A percentile compares a stretch with the other conserved stretches of the same genome.
phyloP scores from a whole-genome alignment of 2,888 invertebrate genomes.

The Invenusta paracnida region DNA sequence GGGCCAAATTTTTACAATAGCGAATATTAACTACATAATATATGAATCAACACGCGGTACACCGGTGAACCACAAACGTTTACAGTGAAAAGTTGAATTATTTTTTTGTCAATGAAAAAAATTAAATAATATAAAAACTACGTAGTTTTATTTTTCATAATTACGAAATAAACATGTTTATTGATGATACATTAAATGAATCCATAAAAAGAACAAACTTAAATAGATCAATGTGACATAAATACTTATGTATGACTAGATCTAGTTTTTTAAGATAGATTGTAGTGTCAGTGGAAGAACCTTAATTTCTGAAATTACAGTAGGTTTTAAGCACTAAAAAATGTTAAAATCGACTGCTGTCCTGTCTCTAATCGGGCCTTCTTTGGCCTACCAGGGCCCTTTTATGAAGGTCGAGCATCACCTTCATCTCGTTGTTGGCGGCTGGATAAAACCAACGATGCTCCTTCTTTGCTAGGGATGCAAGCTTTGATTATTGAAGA shows the following conservation, averaged over 20 bases:
- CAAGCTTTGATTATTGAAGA: conserved; percentile 8
- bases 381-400: conserved; percentile 27
- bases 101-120: conserved; percentile 11
- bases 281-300: not conserved
- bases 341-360: conserved; percentile 25
- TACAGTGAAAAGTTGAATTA: conserved; percentile 26
- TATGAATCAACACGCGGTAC: conserved; percentile 24
- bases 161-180: conserved; percentile 22
- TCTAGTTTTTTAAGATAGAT: not conserved
- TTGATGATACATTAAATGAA: conserved; percentile 11
- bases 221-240: conserved; percentile 23
- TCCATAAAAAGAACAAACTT: conserved; percentile 16
- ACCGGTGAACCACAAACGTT: conserved; percentile 11
- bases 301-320: not conserved
- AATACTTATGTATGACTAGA: conserved; percentile 11
- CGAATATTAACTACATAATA: too few species aligned
- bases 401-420: not conserved
- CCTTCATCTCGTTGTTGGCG: conserved; percentile 15
- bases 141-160: conserved; percentile 26
- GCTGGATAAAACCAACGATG: conserved; percentile 27
- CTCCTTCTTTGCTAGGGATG: conserved; percentile 28
- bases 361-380: conserved; percentile 22
- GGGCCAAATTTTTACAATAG: too few species aligned
- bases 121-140: conserved; percentile 21
- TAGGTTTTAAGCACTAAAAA: conserved; percentile 20